These are phyloP conservation scores for Agrotis clavis DNA, from an alignment of 2,888 invertebrate genomes.

Conservation along the genomic window DNA sequence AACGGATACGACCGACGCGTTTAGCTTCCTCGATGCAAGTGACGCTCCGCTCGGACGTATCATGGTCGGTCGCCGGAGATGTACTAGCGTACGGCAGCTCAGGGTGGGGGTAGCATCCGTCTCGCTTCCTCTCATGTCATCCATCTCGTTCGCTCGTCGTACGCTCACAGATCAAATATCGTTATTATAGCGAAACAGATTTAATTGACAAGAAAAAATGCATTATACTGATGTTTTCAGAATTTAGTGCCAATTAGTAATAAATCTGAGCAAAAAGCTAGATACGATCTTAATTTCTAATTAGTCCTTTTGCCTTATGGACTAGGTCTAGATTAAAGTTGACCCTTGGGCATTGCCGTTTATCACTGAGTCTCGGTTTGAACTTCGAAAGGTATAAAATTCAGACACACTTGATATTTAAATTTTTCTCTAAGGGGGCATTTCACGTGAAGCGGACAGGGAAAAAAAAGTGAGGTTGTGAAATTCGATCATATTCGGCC, in stretches of 20 bases:
- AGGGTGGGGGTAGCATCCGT: slow-evolving; percentile 2
- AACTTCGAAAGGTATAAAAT: no score
- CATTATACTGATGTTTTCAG: neutral
- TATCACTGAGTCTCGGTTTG: no score
- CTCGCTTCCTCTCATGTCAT: neutral
- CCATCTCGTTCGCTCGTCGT: slow-evolving; percentile 1
- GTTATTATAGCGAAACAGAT: slow-evolving; percentile 8
- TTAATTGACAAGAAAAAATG: slow-evolving; percentile 13
- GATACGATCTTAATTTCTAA: neutral
- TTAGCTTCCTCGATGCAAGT: neutral
- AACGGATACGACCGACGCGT: neutral
- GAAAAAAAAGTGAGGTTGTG: no score
- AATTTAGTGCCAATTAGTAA: neutral
- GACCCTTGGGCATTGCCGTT: no score
- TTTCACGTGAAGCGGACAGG: no score
- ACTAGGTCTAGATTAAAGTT: no score
- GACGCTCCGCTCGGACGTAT: slow-evolving; percentile 1
- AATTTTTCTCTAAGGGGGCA: no score
- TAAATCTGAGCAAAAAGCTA: neutral
- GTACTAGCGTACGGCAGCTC: neutral
- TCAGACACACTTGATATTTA: no score
- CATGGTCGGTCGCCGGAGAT: slow-evolving; percentile 6
- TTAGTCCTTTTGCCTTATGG: no score
- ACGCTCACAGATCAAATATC: slow-evolving; percentile 27
- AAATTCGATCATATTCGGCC: no score